phyloP scores from a whole-genome alignment of 2,113 vertebrate species.

The Sinocyclocheilus rhinocerous region DNA sequence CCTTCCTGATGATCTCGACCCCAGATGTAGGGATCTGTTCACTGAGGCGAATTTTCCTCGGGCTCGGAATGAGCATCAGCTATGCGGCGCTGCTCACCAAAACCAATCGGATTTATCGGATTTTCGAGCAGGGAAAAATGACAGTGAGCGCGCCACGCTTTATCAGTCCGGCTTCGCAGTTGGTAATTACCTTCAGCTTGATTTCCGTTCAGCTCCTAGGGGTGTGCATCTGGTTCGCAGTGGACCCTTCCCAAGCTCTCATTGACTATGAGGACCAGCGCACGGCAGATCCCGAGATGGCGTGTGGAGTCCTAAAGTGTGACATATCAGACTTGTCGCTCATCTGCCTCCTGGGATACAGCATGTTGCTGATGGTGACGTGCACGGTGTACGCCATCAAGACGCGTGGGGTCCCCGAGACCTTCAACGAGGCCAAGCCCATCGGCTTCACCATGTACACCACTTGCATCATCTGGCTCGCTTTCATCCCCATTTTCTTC shows the following conservation, averaged over 20 bases:
- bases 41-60: conserved; percentile 76
- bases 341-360: conserved; percentile 97
- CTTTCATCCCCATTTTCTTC: conserved; percentile 97
- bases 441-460: conserved; percentile 89
- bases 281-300: conserved; percentile 68
- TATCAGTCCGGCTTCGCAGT: conserved; percentile 77
- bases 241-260: conserved; percentile 76
- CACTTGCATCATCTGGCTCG: conserved; percentile 80
- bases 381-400: conserved; percentile 90
- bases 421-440: conserved; percentile 98
- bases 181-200: conserved; percentile 75
- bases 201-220: conserved; percentile 78
- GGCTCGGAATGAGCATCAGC: conserved; percentile 79
- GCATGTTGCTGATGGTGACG: conserved; percentile 99
- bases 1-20: conserved; percentile 78
- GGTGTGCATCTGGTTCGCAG: conserved; percentile 77
- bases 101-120: conserved; percentile 79
- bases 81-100: conserved; percentile 80
- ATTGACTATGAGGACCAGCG: conserved; percentile 79
- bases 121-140: conserved; percentile 79
- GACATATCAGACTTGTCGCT: conserved; percentile 81
- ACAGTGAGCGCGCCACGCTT: conserved; percentile 74
- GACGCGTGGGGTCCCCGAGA: conserved; percentile 94
- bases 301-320: conserved; percentile 77
- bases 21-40: conserved; percentile 77